These are phyloP conservation scores for Argyresthia goedartella DNA, from an alignment of 2,888 invertebrate species.

Conservation along the genomic window DNA sequence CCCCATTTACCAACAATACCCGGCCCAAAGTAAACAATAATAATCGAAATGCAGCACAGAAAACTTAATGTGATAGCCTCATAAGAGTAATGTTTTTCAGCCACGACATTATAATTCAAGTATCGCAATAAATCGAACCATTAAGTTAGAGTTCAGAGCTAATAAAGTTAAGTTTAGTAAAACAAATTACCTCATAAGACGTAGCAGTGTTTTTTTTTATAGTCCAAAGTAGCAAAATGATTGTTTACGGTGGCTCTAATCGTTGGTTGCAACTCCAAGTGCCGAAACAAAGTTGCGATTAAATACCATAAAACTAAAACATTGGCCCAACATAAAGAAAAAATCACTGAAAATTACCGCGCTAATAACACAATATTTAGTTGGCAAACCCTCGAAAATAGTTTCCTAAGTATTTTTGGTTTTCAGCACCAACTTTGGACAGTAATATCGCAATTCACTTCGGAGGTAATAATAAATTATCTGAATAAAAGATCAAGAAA, in stretches of 20 bases:
- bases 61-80: slow-evolving; percentile 17
- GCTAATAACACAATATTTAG: background rate
- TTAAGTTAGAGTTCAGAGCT: slow-evolving; percentile 16
- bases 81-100: slow-evolving; percentile 21
- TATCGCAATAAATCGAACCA: slow-evolving; percentile 27
- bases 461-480: background rate
- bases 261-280: too few species aligned
- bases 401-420: background rate
- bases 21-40: background rate
- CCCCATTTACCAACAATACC: background rate
- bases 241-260: too few species aligned
- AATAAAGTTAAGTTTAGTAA: slow-evolving; percentile 27
- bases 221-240: too few species aligned
- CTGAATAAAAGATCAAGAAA: background rate
- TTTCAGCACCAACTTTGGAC: background rate
- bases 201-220: too few species aligned
- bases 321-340: too few species aligned
- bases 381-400: background rate
- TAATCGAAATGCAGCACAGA: slow-evolving; percentile 14
- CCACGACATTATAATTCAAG: slow-evolving; percentile 16
- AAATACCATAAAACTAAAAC: too few species aligned
- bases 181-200: slow-evolving; percentile 12
- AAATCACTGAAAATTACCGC: background rate
- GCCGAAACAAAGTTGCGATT: too few species aligned
- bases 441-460: background rate